These are phyloP conservation scores for Apamea monoglypha DNA, from an alignment of 2,888 invertebrate genomes.

Conservation along the genomic window DNA sequence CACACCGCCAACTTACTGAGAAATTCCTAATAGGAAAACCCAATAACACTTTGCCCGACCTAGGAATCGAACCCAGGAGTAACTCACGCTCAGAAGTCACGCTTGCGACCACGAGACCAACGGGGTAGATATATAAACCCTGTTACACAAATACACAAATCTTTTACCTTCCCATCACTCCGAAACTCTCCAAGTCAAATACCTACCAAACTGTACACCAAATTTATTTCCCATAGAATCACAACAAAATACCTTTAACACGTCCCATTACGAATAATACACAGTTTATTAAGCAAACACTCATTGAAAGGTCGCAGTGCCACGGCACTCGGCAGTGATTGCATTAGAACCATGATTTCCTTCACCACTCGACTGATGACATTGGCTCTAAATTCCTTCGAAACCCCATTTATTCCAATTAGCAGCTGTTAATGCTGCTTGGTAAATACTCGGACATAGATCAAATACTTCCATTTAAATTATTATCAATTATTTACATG, in stretches of 20 bases:
- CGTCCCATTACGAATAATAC: conserved; percentile 44
- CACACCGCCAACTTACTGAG: too few relatives aligned
- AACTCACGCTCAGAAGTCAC: too few relatives aligned
- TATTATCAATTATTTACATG: conserved; percentile 43
- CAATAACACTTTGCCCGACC: too few relatives aligned
- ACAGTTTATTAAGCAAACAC: conserved; percentile 39
- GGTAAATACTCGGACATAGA: conserved; percentile 55
- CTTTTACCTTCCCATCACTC: not conserved
- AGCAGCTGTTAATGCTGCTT: conserved; percentile 46
- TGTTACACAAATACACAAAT: not conserved
- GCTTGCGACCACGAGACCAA: too few relatives aligned
- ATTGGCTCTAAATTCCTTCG: conserved; percentile 60
- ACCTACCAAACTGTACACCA: not conserved
- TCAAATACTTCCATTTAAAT: conserved; percentile 62
- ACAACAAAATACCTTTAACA: conserved; percentile 11
- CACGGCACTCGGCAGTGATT: conserved; percentile 37
- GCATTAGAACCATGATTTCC: conserved; percentile 49
- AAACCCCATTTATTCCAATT: conserved; percentile 66
- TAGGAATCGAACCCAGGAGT: too few relatives aligned
- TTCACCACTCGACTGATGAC: conserved; percentile 58
- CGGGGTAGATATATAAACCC: not conserved
- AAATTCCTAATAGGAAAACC: too few relatives aligned
- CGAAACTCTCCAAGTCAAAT: not conserved
- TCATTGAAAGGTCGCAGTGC: conserved; percentile 47
- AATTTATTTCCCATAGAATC: conserved; percentile 20